Evolutionary conservation across 2,113 vertebrate genomes (phyloP), one percentile per base, ranked within the genome.

Genomic region (Varanus salvator): DNA sequence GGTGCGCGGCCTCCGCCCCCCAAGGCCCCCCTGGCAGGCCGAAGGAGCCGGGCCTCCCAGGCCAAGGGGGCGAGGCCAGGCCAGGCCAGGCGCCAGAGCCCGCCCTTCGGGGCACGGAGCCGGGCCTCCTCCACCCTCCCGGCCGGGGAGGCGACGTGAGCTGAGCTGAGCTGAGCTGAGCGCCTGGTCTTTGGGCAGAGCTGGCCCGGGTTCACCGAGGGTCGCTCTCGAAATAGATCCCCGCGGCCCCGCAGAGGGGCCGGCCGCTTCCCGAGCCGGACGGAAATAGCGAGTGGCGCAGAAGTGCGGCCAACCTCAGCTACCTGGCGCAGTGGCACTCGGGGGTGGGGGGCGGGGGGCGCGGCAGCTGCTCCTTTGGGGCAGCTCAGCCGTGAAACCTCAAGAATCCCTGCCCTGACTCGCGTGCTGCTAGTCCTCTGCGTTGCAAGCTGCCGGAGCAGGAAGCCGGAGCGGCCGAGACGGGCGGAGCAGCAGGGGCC

Each of bases 81-180:
- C 38, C 38, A 44, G 38, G 38, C 38, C 38, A 44, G 38, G 38
- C 38, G 38, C 38, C 38, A 44, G 38, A 44, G 38, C 38, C 38
- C 38, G 38, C 38, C 38, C 38, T 44, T 44, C 38, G 38, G 38
- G 38, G 38, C 38, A 44, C 38, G 38, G 38, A 19, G 21, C 21
- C 12, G 21, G 38, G 23, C 5, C 74, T 12, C 12, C 77, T 11
- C 54, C 54, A 57, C 34, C 34, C 57, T 60, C 57, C 31, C 1
- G 60, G 19, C n/a, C 19, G 9, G 48, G 8, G 64, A 69, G 64
- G 34, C 11, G 25, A 68, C 17, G n/a, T 1, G 80, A 17, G 38
- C 38, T 3, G 3, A 1, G 38, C 38, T 3, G 3, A 1, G 38
- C 38, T 1, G 80, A 17, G 38, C 38, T 3, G 3, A 1, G 38